Percentiles rank a stretch among this genome's conserved stretches.
Conservation (phyloP, 1,140 invertebrate species). For the Saccostrea echinata region DNA sequence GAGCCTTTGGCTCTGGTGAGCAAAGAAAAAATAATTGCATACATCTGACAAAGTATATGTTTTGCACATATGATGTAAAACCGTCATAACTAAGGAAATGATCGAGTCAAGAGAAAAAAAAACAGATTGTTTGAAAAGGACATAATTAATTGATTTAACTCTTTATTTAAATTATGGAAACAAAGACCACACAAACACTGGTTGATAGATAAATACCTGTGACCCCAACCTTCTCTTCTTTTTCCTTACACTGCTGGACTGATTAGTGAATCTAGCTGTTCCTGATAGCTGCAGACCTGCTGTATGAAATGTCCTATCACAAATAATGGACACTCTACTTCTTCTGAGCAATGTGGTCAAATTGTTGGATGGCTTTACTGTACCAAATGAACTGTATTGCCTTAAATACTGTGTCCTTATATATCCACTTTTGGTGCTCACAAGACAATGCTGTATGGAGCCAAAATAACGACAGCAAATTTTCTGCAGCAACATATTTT, state of each 20-base stretch:
- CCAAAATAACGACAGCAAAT: neutral
- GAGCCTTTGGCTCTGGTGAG: too few relatives aligned
- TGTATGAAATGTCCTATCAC: neutral
- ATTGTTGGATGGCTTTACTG: neutral
- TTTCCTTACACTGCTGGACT: neutral
- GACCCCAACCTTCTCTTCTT: neutral
- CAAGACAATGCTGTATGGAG: neutral
- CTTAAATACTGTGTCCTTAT: neutral
- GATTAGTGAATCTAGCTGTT: neutral
- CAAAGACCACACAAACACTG: too few relatives aligned
- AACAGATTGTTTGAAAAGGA: too few relatives aligned
- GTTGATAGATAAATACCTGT: neutral
- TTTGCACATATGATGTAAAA: too few relatives aligned
- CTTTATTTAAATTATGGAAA: too few relatives aligned
- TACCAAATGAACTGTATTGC: neutral
- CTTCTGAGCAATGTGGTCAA: neutral
- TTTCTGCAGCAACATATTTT: neutral
- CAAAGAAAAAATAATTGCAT: too few relatives aligned
- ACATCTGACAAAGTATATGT: too few relatives aligned
- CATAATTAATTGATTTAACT: too few relatives aligned
- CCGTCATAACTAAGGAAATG: too few relatives aligned
- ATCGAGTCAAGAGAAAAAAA: too few relatives aligned
- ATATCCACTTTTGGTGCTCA: neutral
- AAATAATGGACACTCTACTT: neutral
- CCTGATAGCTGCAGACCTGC: neutral